Percentiles rank a stretch among this genome's conserved stretches.
Evolutionary conservation across 2,113 vertebrate species (phyloP).

Genomic region (Sinocyclocheilus maitianheensis): DNA sequence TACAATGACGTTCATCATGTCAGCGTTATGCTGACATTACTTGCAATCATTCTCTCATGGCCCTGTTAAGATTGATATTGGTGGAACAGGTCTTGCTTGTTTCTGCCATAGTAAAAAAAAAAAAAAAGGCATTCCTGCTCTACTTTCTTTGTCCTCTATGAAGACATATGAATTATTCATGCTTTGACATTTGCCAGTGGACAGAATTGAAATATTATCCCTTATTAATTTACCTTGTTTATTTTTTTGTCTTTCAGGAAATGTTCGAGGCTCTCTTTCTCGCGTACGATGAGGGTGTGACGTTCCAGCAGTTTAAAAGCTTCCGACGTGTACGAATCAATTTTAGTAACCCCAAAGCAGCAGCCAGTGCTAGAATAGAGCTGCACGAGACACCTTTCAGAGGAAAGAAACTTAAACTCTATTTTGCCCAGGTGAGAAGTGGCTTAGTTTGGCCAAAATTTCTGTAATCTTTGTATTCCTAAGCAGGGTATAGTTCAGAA

Average conservation of each 20-base stretch:
- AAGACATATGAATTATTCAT: slow-evolving; percentile 27
- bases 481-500: no score
- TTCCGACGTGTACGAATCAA: slow-evolving; percentile 86
- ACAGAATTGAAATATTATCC: background rate
- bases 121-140: background rate
- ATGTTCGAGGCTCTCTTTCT: slow-evolving; percentile 85
- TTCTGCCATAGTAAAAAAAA: slow-evolving; percentile 1
- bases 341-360: slow-evolving; percentile 84
- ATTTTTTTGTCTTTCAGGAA: slow-evolving; percentile 70
- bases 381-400: slow-evolving; percentile 88
- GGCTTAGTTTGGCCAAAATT: no score
- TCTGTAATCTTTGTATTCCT: no score
- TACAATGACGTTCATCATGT: background rate
- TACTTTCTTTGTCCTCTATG: background rate
- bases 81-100: background rate
- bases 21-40: background rate
- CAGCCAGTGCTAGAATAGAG: slow-evolving; percentile 86
- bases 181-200: slow-evolving; percentile 39
- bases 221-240: background rate
- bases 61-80: slow-evolving; percentile 2
- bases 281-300: slow-evolving; percentile 83
- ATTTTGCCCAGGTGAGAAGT: slow-evolving; percentile 83
- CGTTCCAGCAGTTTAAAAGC: slow-evolving; percentile 87
- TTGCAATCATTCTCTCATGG: background rate
- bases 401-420: slow-evolving; percentile 87